Evolutionary conservation across 2,113 vertebrate genomes (phyloP), one percentile per base, ranked within the genome.

Genomic region (Tylochromis polylepis): DNA sequence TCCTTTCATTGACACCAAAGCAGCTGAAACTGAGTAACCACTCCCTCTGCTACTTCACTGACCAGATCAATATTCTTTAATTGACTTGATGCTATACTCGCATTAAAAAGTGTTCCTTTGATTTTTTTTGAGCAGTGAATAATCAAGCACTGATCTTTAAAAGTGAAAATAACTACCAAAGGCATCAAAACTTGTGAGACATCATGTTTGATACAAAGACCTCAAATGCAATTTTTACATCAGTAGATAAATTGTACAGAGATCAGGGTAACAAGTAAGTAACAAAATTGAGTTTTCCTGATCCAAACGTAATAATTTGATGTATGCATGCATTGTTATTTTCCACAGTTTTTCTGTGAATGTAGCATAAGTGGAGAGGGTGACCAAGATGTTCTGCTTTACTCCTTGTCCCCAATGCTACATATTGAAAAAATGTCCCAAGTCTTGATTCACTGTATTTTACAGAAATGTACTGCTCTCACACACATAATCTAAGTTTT

Each of bases 151-250:
- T 65, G 65, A 82, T 88, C 34, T 60, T 79, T 60, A 41, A 46
- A 79, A 36, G 22, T 3, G 0, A 60, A 85, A 46, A 20, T 53
- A 75, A 46, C 14, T 79, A 31, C 20, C 1, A 11, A 57, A 81
- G 11, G 27, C 15, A 43, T 51, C 27, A 14, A 1, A 60, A 72
- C 11, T 20, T 88, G 58, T 59, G 75, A 41, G 11, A 15, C 14
- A 75, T 88, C 88, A 84, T 46, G 29, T 82, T 55, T 83, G 22
- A 29, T 41, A 41, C 36, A 22, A 56, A 67, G 14, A 57, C 15
- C 18, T 18, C 31, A 24, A 11, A 16, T 55, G 18, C 51, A 36
- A 62, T 67, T 53, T 55, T 16, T 36, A 14, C 59, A 11, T 18
- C 22, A 49, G 16, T 29, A 46, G 43, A 58, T 81, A 3, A 11